These are phyloP conservation scores for Drosophila atripex DNA, from an alignment of 2,888 invertebrate genomes.

Conservation along the genomic window DNA sequence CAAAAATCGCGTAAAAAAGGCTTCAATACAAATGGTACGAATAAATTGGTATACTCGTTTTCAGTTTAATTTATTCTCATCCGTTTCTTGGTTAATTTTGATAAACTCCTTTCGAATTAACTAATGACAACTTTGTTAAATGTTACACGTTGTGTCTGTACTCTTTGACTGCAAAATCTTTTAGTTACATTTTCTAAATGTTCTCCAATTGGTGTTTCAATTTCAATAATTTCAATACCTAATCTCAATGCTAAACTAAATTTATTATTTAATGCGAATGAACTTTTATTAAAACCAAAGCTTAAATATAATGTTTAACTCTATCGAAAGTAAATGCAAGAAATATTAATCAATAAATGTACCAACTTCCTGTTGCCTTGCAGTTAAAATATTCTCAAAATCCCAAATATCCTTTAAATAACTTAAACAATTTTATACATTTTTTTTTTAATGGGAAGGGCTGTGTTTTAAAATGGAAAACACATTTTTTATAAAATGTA, in stretches of 20 bases:
- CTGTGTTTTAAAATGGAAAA: neutral
- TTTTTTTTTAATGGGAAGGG: neutral
- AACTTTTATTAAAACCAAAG: neutral
- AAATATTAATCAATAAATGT: slow-evolving; percentile 5
- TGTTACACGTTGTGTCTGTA: slow-evolving; percentile 64
- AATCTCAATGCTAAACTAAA: slow-evolving; percentile 33
- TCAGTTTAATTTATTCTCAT: slow-evolving; percentile 51
- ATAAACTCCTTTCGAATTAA: slow-evolving; percentile 38
- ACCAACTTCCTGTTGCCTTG: slow-evolving; percentile 2
- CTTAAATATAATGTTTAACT: neutral
- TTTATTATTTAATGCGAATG: slow-evolving; percentile 36
- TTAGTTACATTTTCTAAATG: slow-evolving; percentile 41
- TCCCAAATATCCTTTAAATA: neutral
- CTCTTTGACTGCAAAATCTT: slow-evolving; percentile 33
- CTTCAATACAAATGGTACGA: slow-evolving; percentile 84
- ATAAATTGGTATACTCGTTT: slow-evolving; percentile 78
- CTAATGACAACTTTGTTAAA: slow-evolving; percentile 46
- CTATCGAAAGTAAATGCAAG: neutral
- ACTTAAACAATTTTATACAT: neutral
- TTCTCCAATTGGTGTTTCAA: slow-evolving; percentile 58
- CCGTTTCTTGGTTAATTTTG: slow-evolving; percentile 50
- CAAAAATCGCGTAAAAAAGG: slow-evolving; percentile 63
- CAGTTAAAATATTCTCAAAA: neutral
- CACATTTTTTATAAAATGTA: neutral
- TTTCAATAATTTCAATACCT: slow-evolving; percentile 7